Base-by-base conservation (phyloP, 2,888 invertebrate genomes). In the Limnephilus marmoratus region DNA sequence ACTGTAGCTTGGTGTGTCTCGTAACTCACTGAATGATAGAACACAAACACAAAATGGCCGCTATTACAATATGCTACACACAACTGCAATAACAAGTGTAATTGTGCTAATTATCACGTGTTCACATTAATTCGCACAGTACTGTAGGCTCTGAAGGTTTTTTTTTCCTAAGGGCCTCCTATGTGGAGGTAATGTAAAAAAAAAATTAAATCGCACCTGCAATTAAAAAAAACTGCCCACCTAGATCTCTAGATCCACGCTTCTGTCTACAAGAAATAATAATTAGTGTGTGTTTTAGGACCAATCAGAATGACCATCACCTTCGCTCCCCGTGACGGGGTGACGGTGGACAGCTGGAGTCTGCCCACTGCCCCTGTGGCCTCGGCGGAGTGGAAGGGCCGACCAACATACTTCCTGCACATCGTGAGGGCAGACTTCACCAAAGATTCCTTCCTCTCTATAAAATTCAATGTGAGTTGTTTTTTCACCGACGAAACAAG, bases 251-350 rank as follows among this genome's bases (percentile, higher is more conserved):
- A 12, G n/a, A 81, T n/a, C 3, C 29, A 13, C n/a, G 29, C 49
- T 1, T 49, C 49, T 49, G 34, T 82, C 82, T 34, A 34, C 5
- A 18, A 13, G 13, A 31, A 82, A 2, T n/a, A 11, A 15, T 49
- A 49, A 13, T 49, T 49, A 49, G 13, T 49, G 13, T 34, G 15
- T 45, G 9, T 49, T 12, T n/a, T 45, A 93, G 93, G 93, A 81
- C 92, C 93, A 31, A 91, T 90, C 53, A 82, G 92, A 11, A 90
- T 92, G 91, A 93, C 92, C 12, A 18, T 92, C 29, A 92, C 93
- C 34, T 92, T 93, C 34, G 53, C 92, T 5, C 93, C 93, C 41
- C 85, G 91, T 29, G 85, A 80, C 12, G 92, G 92, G 15, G 91
- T 91, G 13, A 34, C 81, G 24, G 68, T 93, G 45, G 49, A 87